Base-by-base conservation (phyloP, 2,888 invertebrate genomes). In the Ptycholaimellus sp. region DNA sequence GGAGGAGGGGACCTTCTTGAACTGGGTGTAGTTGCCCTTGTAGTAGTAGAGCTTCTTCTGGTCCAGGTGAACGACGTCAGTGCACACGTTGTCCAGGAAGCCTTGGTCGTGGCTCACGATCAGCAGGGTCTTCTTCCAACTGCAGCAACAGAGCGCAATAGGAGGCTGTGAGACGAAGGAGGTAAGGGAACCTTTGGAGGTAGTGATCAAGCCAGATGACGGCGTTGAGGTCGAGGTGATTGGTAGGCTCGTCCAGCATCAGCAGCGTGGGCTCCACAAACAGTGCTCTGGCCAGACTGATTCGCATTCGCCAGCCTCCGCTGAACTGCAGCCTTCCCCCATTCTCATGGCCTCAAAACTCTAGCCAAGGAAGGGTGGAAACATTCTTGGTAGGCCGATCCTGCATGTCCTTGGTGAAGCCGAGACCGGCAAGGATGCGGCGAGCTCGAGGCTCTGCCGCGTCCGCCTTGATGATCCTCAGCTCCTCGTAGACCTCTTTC, bases 31-130 rank as follows among this genome's bases (percentile, higher is more conserved):
- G 61, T 90, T 90, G 43, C 96, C 96, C 63, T 83, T 81, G 61
- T 99, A 99, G 59, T 96, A 93, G 57, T 73, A 76, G 36, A 96
- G 63, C 59, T 90, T 90, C 53, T 80, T 78, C 49, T 74, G 74
- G 59, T 99, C 90, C 48, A 99, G 66, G 58, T 99, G 96, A 43
- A 99, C 79, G 46, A 99, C 79, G 65, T 99, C 96, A 39, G 93
- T 90, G 61, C 96, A 99, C 3, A 99, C 90, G 56, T 93, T 96
- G 60, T 99, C 93, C 51, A 99, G 72, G 67, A 99, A 99, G 46
- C 85, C 85, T 65, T 96, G 96, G 69, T 99, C 96, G 72, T 99
- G 96, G 52, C 93, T 96, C 11, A 99, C 96, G 40, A 99, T 78
- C 22, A 99, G 64, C 3, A 99, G 65, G 0, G 96, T 99, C 59